These are phyloP conservation scores for Sprattus sprattus DNA, from an alignment of 2,113 vertebrate genomes.

Conservation along the genomic window DNA sequence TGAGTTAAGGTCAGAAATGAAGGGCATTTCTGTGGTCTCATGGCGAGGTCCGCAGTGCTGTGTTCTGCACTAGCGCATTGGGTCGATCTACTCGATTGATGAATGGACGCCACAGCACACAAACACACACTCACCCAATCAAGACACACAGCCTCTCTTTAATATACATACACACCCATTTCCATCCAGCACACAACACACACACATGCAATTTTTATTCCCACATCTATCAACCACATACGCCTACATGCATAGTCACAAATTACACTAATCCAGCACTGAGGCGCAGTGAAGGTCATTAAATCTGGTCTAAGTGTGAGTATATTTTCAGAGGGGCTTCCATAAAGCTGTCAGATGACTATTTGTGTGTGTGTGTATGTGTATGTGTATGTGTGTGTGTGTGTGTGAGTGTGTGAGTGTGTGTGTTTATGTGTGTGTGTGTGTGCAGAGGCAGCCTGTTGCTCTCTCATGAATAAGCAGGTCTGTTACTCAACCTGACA, in stretches of 20 bases:
- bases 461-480: slow-evolving; percentile 53
- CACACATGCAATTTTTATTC: neutral
- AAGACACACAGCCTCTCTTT: neutral
- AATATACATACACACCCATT: neutral
- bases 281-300: neutral
- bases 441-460: slow-evolving; percentile 24
- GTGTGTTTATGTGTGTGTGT: neutral
- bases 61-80: slow-evolving; percentile 28
- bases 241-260: neutral
- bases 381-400: neutral
- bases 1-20: neutral
- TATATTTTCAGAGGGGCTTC: neutral
- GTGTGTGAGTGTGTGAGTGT: neutral
- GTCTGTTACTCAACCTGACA: slow-evolving; percentile 49
- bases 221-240: neutral
- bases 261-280: neutral
- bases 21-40: neutral
- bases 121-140: neutral
- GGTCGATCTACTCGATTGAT: slow-evolving; percentile 35
- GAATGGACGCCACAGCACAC: slow-evolving; percentile 27
- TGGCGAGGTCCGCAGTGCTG: slow-evolving; percentile 25
- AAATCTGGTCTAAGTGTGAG: neutral
- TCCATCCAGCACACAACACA: neutral
- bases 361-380: neutral
- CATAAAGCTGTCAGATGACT: neutral